Evolutionary conservation across 2,113 vertebrate genomes (phyloP).

Genomic region (Columba janthina): DNA sequence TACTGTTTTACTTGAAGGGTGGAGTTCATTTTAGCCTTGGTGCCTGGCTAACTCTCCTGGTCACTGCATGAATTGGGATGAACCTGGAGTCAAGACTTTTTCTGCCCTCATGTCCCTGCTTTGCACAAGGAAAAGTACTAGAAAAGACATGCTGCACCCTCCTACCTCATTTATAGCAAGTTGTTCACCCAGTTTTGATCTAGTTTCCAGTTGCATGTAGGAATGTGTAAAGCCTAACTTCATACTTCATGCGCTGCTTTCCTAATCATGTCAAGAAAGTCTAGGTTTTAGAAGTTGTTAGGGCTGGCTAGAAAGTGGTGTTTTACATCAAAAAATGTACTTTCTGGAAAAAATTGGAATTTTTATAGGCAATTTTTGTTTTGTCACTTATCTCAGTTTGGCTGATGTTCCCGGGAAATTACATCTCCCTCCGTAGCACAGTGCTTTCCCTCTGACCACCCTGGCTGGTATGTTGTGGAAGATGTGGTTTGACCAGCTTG

Average conservation of each 20-base stretch:
- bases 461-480: neutral
- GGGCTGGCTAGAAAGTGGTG: neutral
- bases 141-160: rapidly evolving
- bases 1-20: neutral
- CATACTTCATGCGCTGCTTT: neutral
- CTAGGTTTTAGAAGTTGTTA: neutral
- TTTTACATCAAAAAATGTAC: neutral
- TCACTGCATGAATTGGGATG: neutral
- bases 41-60: neutral
- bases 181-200: neutral
- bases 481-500: neutral
- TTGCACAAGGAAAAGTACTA: neutral
- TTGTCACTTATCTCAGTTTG: neutral
- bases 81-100: neutral
- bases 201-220: neutral
- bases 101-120: neutral
- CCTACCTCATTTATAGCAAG: neutral
- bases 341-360: neutral
- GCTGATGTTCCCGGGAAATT: neutral
- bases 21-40: neutral
- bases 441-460: neutral
- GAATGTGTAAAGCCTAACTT: neutral
- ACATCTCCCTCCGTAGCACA: neutral
- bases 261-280: neutral
- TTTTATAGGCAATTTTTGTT: neutral